Base-by-base conservation (phyloP, 30 jellyfish, hydroid and myxozoan species). In the Aurelia coerulea region DNA sequence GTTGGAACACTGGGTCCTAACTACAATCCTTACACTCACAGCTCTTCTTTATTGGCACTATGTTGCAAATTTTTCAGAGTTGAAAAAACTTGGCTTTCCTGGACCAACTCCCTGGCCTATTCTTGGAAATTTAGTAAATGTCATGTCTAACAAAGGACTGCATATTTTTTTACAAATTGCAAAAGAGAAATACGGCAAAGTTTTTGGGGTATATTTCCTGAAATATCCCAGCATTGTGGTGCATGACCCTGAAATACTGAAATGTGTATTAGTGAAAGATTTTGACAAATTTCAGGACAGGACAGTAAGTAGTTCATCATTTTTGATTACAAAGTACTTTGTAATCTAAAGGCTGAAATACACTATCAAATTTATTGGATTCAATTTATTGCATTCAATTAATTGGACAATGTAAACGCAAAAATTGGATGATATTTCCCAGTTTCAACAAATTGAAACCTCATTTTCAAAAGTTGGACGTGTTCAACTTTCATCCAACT, bases 41-140 rank as follows among this genome's bases (percentile, higher is more conserved):
- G n/a, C 16, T 35, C n/a, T 71, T 52, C 50, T 85, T 8, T 85
- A 73, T 65, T 85, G 65, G 88, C 82, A 62, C 53, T 74, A 76
- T 23, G 16, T 59, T 10, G 67, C 69, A 2, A 42, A 18, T 7
- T 85, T 59, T 72, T 53, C 77, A 42, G 71, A 42, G 12, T 4
- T 85, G 66, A 85, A 50, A 59, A 74, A 64, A 76, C 76, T 85
- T 4, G 88, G 88, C 37, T 23, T 73, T 14, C 69, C 69, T 15
- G 94, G 94, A 14, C 94, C 94, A 2, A 73, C 88, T 10, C 94
- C 94, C 4, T 66, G 65, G 68, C 94, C 94, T 13, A 31, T 85
- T 4, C 12, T 74, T 73, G 94, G 94, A 19, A 65, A 73, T 32
- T 59, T 59, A 19, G 32, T 11, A 14, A 59, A 59, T 15, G 10